Evolutionary conservation across 2,888 invertebrate species (phyloP).

Genomic region (Tineola bisselliella): DNA sequence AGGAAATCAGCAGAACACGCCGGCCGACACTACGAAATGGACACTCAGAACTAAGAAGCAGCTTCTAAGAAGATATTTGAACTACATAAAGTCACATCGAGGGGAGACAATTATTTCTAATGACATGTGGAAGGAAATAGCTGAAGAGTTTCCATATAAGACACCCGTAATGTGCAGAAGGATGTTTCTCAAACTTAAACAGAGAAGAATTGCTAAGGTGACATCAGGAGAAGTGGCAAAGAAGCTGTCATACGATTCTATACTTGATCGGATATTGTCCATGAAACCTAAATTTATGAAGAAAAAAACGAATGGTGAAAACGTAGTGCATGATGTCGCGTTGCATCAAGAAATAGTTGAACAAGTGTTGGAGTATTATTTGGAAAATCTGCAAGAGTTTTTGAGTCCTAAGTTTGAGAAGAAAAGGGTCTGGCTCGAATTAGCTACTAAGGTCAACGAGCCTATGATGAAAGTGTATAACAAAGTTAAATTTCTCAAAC

Average conservation of each 20-base stretch:
- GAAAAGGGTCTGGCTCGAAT: constrained; percentile 46
- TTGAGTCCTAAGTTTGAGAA: constrained; percentile 46
- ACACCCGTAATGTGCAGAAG: constrained; percentile 35
- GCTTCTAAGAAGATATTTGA: constrained; percentile 38
- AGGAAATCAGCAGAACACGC: constrained; percentile 13
- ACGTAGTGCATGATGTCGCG: constrained; percentile 29
- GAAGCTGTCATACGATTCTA: constrained; percentile 22
- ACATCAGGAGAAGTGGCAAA: constrained; percentile 18
- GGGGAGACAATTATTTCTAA: constrained; percentile 33
- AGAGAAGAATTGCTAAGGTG: constrained; percentile 12
- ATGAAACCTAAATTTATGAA: constrained; percentile 38
- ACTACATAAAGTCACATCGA: constrained; percentile 38
- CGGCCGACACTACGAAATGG: constrained; percentile 32
- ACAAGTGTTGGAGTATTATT: constrained; percentile 40
- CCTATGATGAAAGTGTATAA: constrained; percentile 41
- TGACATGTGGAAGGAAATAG: constrained; percentile 47
- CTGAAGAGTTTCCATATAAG: constrained; percentile 34
- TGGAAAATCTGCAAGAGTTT: constrained; percentile 48
- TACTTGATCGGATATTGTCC: constrained; percentile 38
- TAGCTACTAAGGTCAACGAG: constrained; percentile 36
- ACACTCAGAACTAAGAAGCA: constrained; percentile 37
- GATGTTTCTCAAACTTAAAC: constrained; percentile 41
- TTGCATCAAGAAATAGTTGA: constrained; percentile 36
- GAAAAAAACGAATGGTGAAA: constrained; percentile 15
- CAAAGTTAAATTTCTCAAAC: constrained; percentile 49